Conservation (phyloP, 2,888 invertebrate genomes). For the Polia nebulosa region DNA sequence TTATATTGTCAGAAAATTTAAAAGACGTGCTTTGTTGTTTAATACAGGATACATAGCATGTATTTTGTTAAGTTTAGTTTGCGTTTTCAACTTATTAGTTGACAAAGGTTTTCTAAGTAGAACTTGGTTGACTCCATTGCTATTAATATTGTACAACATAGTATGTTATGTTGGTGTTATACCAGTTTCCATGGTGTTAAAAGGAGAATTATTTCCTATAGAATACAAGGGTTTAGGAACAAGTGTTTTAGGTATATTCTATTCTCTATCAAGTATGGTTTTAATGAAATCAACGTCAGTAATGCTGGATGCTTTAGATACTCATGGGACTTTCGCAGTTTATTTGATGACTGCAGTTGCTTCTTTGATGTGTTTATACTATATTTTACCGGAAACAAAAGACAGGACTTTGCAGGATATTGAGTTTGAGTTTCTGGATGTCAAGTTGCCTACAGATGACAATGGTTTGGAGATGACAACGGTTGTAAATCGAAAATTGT, state of each 20-base stretch:
- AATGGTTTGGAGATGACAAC: neutral
- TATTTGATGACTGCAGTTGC: slow-evolving; percentile 30
- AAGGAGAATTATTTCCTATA: slow-evolving; percentile 57
- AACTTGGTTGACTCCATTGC: slow-evolving; percentile 41
- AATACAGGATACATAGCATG: slow-evolving; percentile 36
- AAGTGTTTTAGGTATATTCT: slow-evolving; percentile 49
- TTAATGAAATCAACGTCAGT: slow-evolving; percentile 54
- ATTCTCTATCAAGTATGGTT: slow-evolving; percentile 52
- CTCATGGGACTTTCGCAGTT: slow-evolving; percentile 38
- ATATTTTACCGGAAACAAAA: slow-evolving; percentile 55
- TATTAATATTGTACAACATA: slow-evolving; percentile 53
- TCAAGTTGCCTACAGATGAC: slow-evolving; percentile 20
- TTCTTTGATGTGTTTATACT: slow-evolving; percentile 23
- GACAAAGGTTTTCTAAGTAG: slow-evolving; percentile 20
- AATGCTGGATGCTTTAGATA: slow-evolving; percentile 39
- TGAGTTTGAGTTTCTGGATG: slow-evolving; percentile 45
- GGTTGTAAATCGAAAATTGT: slow-evolving; percentile 1
- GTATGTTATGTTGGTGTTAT: slow-evolving; percentile 55
- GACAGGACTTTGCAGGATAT: slow-evolving; percentile 57
- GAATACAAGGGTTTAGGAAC: slow-evolving; percentile 56
- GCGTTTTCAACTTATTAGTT: slow-evolving; percentile 21
- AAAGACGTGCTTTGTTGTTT: slow-evolving; percentile 34
- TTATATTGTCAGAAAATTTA: slow-evolving; percentile 39
- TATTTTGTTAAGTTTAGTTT: slow-evolving; percentile 29
- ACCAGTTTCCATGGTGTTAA: slow-evolving; percentile 57